Evolutionary conservation across 2,888 invertebrate genomes (phyloP), one percentile per base, ranked within the genome.

Genomic region (Lepidochrysops patricia): DNA sequence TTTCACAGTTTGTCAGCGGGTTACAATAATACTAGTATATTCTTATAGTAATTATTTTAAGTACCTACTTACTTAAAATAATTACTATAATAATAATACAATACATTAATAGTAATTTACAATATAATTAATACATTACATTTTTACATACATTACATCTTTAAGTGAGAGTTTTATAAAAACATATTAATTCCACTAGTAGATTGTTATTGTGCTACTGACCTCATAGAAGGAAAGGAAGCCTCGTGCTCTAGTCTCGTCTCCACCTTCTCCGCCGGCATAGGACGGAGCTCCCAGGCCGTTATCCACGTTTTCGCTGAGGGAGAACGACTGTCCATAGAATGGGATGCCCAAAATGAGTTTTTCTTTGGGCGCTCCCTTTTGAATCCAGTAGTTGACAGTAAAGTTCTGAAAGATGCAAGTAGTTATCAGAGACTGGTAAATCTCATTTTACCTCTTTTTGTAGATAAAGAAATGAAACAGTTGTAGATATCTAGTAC

Each of bases 181-280:
- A n/a, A n/a, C n/a, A n/a, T n/a, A n/a, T n/a, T n/a, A 37, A 37
- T 37, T 37, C 7, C 2, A 37, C 37, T 15, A 37, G 7, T 6
- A 15, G 13, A 15, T 2, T 43, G 15, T 43, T 43, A 37, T 19
- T 43, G 15, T 15, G 37, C 23, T 2, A 34, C 29, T 49, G 78
- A 95, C 95, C 90, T 97, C 97, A 75, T 97, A 97, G 79, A 96
- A 97, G 0, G 97, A 89, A 23, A 97, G 85, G 78, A 97, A 97
- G 23, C 97, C 97, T 76, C 96, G 90, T 2, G 97, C 96, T 72
- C 96, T 90, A 0, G 97, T 97, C 58, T 93, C 95, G 69, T 96
- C 96, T 0, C 97, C 97, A 1, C 96, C 96, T 76, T 96, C 96
- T 0, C 97, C 97, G 0, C 96, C 96, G 0, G 97, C 96, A 70